Conservation (phyloP, 2,113 vertebrate species). For the Spilogale gracilis region DNA sequence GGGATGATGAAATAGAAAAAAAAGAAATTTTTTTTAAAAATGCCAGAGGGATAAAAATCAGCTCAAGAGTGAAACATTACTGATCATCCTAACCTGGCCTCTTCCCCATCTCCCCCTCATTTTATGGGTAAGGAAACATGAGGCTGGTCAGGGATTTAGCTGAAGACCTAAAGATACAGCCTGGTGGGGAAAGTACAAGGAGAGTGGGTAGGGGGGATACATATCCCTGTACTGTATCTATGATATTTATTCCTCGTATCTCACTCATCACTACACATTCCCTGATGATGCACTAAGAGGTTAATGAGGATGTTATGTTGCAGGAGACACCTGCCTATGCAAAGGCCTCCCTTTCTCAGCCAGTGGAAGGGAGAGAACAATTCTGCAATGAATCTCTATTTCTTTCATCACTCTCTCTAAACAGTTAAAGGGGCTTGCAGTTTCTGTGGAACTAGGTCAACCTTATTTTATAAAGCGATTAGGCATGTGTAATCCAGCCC, state of each 20-base stretch:
- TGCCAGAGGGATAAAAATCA: background rate
- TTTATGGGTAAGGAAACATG: background rate
- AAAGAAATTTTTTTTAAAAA: background rate
- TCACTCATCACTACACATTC: background rate
- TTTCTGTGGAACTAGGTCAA: conserved; percentile 87
- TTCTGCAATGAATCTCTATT: background rate
- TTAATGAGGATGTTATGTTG: background rate
- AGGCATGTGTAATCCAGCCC: conserved; percentile 84
- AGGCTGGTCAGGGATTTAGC: background rate
- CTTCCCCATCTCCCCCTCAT: background rate
- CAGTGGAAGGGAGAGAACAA: background rate
- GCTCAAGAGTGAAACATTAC: background rate
- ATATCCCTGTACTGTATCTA: background rate
- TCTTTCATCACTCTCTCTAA: conserved; percentile 18
- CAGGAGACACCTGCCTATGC: background rate
- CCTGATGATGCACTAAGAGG: background rate
- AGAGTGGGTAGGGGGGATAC: background rate
- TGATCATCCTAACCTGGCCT: background rate
- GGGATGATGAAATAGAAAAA: background rate
- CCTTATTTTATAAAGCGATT: conserved; percentile 87
- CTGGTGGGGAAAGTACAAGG: accelerated
- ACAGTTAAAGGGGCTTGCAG: conserved; percentile 69
- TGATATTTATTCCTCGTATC: background rate
- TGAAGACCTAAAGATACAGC: background rate
- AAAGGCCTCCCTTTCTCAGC: background rate